Percentiles rank a stretch among this genome's conserved stretches.
These are phyloP conservation scores for Pseudobourletiella spinata DNA, from an alignment of 1,140 invertebrate species.

Conservation along the genomic window DNA sequence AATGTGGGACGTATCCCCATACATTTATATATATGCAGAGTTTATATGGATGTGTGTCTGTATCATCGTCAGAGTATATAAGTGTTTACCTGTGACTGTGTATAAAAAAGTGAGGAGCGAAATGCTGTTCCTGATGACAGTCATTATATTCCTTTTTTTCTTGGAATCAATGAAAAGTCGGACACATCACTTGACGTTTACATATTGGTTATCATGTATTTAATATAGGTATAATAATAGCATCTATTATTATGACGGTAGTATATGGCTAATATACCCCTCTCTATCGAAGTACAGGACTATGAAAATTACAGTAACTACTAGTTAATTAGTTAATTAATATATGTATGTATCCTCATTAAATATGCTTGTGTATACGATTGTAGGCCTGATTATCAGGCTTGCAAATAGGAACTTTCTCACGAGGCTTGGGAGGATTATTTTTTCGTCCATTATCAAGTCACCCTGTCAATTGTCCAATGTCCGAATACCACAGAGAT, in stretches of 20 bases:
- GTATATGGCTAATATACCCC: slow-evolving; percentile 18
- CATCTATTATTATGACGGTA: slow-evolving; percentile 11
- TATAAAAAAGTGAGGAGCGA: not conserved
- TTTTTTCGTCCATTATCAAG: slow-evolving; percentile 19
- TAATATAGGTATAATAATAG: slow-evolving; percentile 17
- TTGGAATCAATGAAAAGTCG: slow-evolving; percentile 24
- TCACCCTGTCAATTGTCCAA: not conserved
- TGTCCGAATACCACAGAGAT: too few relatives aligned
- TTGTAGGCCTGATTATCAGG: slow-evolving; percentile 29
- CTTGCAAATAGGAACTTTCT: slow-evolving; percentile 34
- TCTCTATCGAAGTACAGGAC: slow-evolving; percentile 26
- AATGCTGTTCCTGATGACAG: not conserved
- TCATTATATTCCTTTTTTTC: not conserved
- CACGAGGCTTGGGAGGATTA: slow-evolving; percentile 32
- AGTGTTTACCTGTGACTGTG: too few relatives aligned
- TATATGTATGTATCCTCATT: slow-evolving; percentile 30
- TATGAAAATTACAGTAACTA: slow-evolving; percentile 33
- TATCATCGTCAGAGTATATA: too few relatives aligned
- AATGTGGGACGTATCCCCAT: too few relatives aligned
- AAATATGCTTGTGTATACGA: slow-evolving; percentile 36
- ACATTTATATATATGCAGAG: too few relatives aligned
- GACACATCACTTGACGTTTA: slow-evolving; percentile 30
- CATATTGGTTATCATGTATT: slow-evolving; percentile 21
- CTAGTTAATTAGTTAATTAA: slow-evolving; percentile 24
- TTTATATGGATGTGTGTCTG: too few relatives aligned